Base-by-base conservation (phyloP, 2,113 vertebrate genomes). In the Saccopteryx leptura region DNA sequence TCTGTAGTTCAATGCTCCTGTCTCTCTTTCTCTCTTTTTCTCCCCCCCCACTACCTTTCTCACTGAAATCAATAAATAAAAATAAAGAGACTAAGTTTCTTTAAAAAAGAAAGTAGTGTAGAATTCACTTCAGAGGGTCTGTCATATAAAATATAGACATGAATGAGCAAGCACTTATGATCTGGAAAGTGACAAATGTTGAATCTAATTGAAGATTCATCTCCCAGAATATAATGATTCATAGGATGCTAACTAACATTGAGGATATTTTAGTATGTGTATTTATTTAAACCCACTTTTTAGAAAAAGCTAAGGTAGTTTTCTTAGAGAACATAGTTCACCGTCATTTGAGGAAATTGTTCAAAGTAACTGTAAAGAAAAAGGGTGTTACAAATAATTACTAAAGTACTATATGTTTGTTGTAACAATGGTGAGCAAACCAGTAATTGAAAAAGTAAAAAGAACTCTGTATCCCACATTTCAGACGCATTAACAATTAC, bases 371-470 rank as follows among this genome's bases (percentile, higher is more conserved):
- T 18, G 26, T 60, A 50, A n/a, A 63, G 74, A 26, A 21, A 54
- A 56, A 61, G 48, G 50, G 1, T 68, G n/a, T n/a, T 33, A 71
- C 76, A 78, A 96, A 61, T 81, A 79, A 91, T 63, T 60, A 56
- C 14, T 17, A 24, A 87, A 65, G 11, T 86, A 68, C 33, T 87
- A 14, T 39, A 66, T 31, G 24, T 39, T 31, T 17, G 72, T 58
- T 60, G 26, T 23, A 88, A 92, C 6, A 88, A 85, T 68, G 72
- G 15, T 1, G 63, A 84, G 50, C 8, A 66, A 74, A n/a, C 63
- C 17, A 95, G 39, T 90, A 83, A 74, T 54, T 76, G 17, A 58
- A 68, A 93, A 89, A 85, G 48, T 58, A 39, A 76, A 71, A 95
- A 3, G 17, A 79, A 52, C 18, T 28, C 56, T 21, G 26, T 3